Evolutionary conservation across 2,113 vertebrate genomes (phyloP).

Genomic region (Saccopteryx leptura): DNA sequence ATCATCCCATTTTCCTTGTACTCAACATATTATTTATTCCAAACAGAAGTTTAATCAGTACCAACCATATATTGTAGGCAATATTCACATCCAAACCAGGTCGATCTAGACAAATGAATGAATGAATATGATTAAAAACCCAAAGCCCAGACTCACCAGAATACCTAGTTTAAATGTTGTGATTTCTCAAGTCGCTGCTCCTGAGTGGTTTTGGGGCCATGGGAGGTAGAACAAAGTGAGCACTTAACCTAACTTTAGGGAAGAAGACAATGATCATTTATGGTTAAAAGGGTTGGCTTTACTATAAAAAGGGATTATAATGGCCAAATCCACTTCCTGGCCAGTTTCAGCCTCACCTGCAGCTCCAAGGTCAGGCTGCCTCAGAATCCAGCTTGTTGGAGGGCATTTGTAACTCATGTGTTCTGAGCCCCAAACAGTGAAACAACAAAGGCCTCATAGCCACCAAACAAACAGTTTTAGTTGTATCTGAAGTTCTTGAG

Average conservation of each 20-base stretch:
- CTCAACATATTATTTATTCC: background rate
- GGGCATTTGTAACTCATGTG: background rate
- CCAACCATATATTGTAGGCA: background rate
- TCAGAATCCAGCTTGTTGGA: background rate
- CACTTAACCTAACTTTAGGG: background rate
- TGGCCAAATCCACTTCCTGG: background rate
- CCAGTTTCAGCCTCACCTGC: background rate
- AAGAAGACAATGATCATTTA: background rate
- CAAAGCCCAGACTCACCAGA: background rate
- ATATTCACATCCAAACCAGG: background rate
- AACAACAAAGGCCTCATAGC: background rate
- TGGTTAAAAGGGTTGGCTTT: background rate
- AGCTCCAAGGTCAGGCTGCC: background rate
- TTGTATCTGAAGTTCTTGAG: background rate
- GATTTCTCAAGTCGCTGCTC: background rate
- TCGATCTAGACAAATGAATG: background rate
- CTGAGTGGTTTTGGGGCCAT: background rate
- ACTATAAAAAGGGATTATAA: background rate
- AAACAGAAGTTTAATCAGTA: background rate
- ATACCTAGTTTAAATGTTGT: background rate
- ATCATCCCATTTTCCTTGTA: background rate
- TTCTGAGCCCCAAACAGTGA: background rate
- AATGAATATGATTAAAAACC: background rate
- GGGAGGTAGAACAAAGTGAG: background rate
- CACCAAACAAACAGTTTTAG: background rate